A percentile compares a stretch with the other conserved stretches of the same genome.
Evolutionary conservation across 2,797 vertebrate species (phyloP).

Genomic region (Otolemur crassicaudatus): DNA sequence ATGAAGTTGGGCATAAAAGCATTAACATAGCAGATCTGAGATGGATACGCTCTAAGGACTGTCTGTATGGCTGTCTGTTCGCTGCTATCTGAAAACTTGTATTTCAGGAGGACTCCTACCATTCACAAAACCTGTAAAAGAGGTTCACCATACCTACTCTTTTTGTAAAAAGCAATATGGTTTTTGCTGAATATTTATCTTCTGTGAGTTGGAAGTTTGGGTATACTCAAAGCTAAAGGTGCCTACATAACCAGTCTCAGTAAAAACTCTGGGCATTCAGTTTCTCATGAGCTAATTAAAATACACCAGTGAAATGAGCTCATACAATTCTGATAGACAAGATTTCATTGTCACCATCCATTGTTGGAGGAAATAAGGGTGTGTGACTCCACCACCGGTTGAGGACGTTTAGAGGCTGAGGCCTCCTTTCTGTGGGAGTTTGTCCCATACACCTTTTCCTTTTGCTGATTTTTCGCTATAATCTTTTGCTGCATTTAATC

Average conservation of each 20-base stretch:
- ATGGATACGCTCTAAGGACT: background rate
- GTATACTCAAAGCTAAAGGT: background rate
- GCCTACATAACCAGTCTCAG: background rate
- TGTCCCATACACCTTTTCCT: background rate
- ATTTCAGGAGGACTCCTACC: background rate
- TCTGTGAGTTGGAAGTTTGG: background rate
- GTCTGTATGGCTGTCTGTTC: background rate
- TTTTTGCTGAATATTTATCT: background rate
- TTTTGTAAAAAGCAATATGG: background rate
- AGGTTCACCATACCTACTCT: background rate
- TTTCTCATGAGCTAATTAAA: background rate
- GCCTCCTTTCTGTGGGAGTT: background rate
- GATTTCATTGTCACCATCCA: background rate
- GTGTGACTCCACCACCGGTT: background rate
- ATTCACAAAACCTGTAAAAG: background rate
- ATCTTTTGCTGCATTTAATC: background rate
- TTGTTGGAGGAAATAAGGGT: background rate
- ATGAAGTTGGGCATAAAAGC: background rate
- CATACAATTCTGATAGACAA: background rate
- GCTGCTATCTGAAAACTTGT: background rate
- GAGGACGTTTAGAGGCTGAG: background rate
- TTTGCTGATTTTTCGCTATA: background rate
- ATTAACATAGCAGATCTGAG: background rate
- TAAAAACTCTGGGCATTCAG: background rate
- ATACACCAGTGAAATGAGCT: background rate